Percentiles rank a stretch among this genome's conserved stretches.
Conservation (phyloP, 1,140 invertebrate genomes). For the Marisa cornuarietis region DNA sequence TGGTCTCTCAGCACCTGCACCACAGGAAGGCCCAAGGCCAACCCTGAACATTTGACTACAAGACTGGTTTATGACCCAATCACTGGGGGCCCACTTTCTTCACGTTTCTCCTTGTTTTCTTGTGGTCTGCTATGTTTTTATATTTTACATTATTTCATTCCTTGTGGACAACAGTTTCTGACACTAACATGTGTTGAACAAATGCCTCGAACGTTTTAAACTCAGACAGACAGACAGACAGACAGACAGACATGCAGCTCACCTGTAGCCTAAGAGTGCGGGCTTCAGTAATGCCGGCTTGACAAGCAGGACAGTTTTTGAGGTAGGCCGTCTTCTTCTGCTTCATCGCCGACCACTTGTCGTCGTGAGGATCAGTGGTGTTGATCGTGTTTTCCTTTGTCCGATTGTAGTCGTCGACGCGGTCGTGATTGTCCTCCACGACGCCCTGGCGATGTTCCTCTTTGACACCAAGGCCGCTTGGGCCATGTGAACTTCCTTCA, state of each 20-base stretch:
- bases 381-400: no score
- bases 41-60: background rate
- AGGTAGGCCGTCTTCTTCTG: background rate
- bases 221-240: background rate
- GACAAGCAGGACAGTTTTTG: constrained; percentile 2
- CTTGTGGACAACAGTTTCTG: background rate
- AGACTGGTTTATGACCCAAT: background rate
- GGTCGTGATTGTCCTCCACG: no score
- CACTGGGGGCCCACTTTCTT: background rate
- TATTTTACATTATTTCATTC: background rate
- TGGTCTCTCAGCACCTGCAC: constrained; percentile 14
- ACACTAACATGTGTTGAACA: background rate
- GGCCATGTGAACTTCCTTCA: no score
- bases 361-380: no score
- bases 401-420: no score
- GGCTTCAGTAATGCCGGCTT: constrained; percentile 1
- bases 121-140: background rate
- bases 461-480: no score
- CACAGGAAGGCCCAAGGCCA: no score
- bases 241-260: background rate
- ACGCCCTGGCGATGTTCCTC: no score
- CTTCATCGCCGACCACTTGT: background rate
- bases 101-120: background rate
- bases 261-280: constrained; percentile 10
- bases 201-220: background rate